A percentile compares a stretch with the other conserved stretches of the same genome.
These are phyloP conservation scores for Nanorana parkeri DNA, from an alignment of 2,113 vertebrate species.

Conservation along the genomic window DNA sequence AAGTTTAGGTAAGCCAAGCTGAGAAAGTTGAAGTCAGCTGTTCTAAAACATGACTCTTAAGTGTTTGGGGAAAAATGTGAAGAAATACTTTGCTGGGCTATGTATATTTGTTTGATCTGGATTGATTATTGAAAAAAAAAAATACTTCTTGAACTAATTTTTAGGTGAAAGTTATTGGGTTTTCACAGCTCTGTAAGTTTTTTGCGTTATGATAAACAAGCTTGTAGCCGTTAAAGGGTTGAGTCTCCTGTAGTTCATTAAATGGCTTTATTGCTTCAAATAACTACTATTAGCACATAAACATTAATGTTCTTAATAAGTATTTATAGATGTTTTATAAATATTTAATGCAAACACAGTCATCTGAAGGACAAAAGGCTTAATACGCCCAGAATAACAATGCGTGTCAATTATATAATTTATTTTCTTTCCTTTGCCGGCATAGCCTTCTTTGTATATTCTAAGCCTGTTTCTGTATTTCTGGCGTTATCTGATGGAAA, in stretches of 20 bases:
- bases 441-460: background rate
- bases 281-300: background rate
- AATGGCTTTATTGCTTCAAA: background rate
- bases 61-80: no score
- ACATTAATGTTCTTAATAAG: conserved; percentile 24
- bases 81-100: no score
- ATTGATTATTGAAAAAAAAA: no score
- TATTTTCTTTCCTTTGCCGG: conserved; percentile 4
- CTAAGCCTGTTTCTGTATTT: conserved; percentile 7
- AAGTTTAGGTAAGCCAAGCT: no score
- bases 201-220: background rate
- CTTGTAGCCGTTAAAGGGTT: no score
- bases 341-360: conserved; percentile 5
- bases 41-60: no score
- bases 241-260: background rate
- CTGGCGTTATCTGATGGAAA: conserved; percentile 6
- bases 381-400: background rate
- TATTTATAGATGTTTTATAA: background rate
- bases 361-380: conserved; percentile 9
- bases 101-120: no score
- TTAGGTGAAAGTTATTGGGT: no score
- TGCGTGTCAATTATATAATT: background rate
- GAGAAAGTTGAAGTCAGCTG: no score
- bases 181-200: no score
- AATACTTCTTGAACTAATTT: no score